Conservation (phyloP, 2,113 vertebrate genomes). For the Monarcha castaneiventris region DNA sequence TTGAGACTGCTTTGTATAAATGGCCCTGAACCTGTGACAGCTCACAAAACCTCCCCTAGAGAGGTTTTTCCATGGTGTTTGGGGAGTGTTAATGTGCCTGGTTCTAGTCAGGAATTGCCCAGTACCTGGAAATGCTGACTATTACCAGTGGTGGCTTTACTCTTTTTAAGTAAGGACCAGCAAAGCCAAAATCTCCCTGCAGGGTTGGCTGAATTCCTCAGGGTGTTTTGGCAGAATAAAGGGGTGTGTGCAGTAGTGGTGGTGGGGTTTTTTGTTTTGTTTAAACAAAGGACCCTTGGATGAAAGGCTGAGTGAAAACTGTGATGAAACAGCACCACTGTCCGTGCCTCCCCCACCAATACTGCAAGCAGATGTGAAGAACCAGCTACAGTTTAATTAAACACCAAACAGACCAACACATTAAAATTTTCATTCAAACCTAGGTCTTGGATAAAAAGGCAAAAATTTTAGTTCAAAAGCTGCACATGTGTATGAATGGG, state of each 20-base stretch:
- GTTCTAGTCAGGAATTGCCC: not conserved
- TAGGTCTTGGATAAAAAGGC: not conserved
- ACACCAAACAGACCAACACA: not conserved
- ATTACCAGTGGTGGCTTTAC: fast-evolving
- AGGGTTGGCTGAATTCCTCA: too few species aligned
- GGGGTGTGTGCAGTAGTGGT: not conserved
- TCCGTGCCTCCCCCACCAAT: fast-evolving
- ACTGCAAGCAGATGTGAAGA: not conserved
- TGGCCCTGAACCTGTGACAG: too few species aligned
- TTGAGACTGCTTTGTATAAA: not conserved
- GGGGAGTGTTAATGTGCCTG: not conserved
- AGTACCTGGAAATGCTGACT: not conserved
- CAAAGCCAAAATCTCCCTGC: not conserved
- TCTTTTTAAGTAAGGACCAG: not conserved
- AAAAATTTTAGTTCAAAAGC: not conserved
- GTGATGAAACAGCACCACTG: not conserved
- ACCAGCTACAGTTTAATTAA: not conserved
- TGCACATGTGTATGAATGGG: not conserved
- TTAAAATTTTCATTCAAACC: too few species aligned
- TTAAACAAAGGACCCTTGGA: not conserved
- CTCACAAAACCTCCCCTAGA: not conserved
- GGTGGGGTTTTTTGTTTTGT: too few species aligned
- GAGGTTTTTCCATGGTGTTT: not conserved
- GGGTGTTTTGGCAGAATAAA: not conserved
- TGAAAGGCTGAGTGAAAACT: not conserved